Base-by-base conservation (phyloP, 2,113 vertebrate genomes). In the Pangasianodon gigas region DNA sequence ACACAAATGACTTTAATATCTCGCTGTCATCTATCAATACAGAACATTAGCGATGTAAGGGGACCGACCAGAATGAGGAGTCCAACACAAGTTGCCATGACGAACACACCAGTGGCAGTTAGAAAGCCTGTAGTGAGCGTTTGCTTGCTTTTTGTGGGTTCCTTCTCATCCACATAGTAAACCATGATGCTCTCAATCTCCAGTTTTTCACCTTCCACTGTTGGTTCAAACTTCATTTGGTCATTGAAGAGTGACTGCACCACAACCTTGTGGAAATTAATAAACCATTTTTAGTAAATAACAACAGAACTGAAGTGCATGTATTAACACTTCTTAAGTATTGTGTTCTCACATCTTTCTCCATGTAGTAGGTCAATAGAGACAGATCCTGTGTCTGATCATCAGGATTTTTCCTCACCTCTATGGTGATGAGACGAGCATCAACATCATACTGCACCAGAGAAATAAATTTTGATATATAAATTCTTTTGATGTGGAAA, bases 321-420 rank as follows among this genome's bases (percentile, higher is more conserved):
- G 51, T 37, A 52, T 24, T 9, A 58, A 21, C 32, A 80, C 58
- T 29, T 18, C 11, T 84, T 52, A 86, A 79, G 54, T 37, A 26
- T 46, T 6, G 29, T 16, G 82, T 88, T 95, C 97, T 95, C 93
- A 97, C 97, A 94, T 97, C 96, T 92, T 97, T 97, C 87, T 97
- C 96, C 69, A 97, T 94, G 94, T 97, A 97, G 90, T 97, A 97
- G 88, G 95, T 96, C 90, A 96, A 95, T 90, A 96, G 95, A 86
- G 95, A 95, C 93, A 97, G 96, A 90, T 97, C 96, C 89, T 96
- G 94, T 52, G 91, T 95, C 54, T 54, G 26, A 0, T 10, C 0
- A 9, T 52, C 77, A 88, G 94, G 95, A 89, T 96, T 96, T 83
- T 97, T 96, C 60, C 92, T 90, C 92, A 97, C 92, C 21, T 97